Evolutionary conservation across 2,797 vertebrate genomes (phyloP).

Genomic region (Remorina albescens): DNA sequence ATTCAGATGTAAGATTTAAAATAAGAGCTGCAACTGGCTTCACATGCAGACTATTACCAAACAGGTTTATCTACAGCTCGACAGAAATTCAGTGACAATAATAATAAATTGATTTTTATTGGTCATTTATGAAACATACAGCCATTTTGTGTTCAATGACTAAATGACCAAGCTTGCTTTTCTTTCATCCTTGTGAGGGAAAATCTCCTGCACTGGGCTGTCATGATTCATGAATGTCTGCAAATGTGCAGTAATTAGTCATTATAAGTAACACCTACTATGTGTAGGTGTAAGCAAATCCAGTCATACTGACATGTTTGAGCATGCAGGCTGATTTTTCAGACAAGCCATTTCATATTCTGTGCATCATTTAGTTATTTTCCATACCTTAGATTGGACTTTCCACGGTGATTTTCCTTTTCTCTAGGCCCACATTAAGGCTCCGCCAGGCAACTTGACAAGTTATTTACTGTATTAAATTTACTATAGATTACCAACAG

Average conservation of each 20-base stretch:
- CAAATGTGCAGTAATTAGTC: constrained; percentile 65
- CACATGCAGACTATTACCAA: neutral
- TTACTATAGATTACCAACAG: neutral
- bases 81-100: neutral
- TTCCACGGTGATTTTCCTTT: neutral
- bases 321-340: constrained; percentile 48
- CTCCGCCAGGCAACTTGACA: neutral
- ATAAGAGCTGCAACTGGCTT: neutral
- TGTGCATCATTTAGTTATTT: constrained; percentile 9
- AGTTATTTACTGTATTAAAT: neutral
- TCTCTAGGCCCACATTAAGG: neutral
- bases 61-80: neutral
- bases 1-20: neutral
- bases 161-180: constrained; percentile 2
- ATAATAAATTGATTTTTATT: neutral
- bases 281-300: constrained; percentile 67
- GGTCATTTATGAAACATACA: neutral
- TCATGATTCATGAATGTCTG: constrained; percentile 72
- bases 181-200: constrained; percentile 28
- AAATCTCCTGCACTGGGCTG: constrained; percentile 43
- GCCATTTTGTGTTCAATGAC: neutral
- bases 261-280: constrained; percentile 67
- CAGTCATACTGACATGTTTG: constrained; percentile 74
- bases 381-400: neutral
- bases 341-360: neutral